Evolutionary conservation across 1,140 invertebrate species (phyloP).

Genomic region (Carposina sasakii): DNA sequence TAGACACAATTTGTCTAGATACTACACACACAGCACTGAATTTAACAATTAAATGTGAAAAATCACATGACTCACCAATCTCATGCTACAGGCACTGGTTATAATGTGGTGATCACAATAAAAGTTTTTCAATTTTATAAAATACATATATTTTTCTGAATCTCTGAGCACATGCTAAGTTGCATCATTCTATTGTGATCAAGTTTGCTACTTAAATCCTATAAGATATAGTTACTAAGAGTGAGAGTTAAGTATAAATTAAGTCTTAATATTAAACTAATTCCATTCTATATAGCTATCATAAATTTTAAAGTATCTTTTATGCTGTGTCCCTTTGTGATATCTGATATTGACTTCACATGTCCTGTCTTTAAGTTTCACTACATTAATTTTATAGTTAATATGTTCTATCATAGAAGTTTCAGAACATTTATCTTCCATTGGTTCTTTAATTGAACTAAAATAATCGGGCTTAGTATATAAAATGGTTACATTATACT

Average conservation of each 20-base stretch:
- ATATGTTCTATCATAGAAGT: conserved; percentile 25
- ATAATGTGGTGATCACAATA: background rate
- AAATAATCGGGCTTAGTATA: conserved; percentile 57
- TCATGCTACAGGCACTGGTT: background rate
- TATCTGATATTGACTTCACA: conserved; percentile 34
- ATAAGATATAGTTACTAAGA: background rate
- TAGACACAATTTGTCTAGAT: too few species aligned
- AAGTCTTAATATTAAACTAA: conserved; percentile 8
- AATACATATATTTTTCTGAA: background rate
- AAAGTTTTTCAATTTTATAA: background rate
- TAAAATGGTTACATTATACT: conserved; percentile 43
- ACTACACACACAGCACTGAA: too few species aligned
- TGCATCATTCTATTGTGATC: background rate
- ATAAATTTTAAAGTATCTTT: conserved; percentile 27
- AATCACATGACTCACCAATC: too few species aligned
- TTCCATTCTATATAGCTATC: conserved; percentile 36
- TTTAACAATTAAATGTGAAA: too few species aligned
- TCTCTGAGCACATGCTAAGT: background rate
- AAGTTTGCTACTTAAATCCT: background rate
- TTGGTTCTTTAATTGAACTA: conserved; percentile 41
- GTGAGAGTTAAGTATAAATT: background rate
- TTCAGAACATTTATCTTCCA: conserved; percentile 35
- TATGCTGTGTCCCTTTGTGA: conserved; percentile 23
- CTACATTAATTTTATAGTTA: conserved; percentile 43
- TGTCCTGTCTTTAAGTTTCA: conserved; percentile 18